These are phyloP conservation scores for Climacteris rufus DNA, from an alignment of 2,113 vertebrate species.

Conservation along the genomic window DNA sequence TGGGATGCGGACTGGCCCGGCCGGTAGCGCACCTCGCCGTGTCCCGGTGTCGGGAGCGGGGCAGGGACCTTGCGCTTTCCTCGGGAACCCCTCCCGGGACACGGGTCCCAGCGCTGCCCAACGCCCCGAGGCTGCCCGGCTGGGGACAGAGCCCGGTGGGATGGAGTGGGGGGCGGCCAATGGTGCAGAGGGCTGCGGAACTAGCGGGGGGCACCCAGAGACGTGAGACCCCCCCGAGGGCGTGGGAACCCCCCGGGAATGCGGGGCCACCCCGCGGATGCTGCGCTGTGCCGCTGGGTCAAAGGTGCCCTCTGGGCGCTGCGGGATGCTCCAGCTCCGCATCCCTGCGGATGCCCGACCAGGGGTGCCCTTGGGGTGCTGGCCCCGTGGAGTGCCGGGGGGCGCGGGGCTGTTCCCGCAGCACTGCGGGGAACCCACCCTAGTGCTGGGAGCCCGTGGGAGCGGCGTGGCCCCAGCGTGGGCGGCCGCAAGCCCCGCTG, in stretches of 20 bases:
- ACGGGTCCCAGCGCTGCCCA: not conserved
- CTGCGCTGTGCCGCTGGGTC: not conserved
- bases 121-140: not conserved
- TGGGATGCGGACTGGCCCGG: not conserved
- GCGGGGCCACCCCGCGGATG: not conserved
- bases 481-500: not conserved
- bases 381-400: not conserved
- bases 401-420: not conserved
- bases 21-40: not conserved
- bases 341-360: not conserved
- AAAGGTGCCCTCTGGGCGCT: not conserved
- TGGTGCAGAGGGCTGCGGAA: not conserved
- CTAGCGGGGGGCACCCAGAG: not conserved
- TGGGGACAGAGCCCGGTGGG: not conserved
- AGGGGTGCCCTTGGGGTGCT: not conserved
- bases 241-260: no score
- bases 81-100: not conserved
- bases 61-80: not conserved
- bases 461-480: not conserved
- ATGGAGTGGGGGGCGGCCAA: not conserved
- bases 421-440: not conserved
- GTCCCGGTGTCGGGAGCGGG: not conserved
- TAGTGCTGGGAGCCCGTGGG: not conserved
- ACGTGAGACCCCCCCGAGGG: not conserved
- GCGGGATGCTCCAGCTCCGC: not conserved